A percentile compares a stretch with the other conserved stretches of the same genome.
phyloP scores from a whole-genome alignment of 2,888 invertebrate species.

The Dolichopus griseipennis region DNA sequence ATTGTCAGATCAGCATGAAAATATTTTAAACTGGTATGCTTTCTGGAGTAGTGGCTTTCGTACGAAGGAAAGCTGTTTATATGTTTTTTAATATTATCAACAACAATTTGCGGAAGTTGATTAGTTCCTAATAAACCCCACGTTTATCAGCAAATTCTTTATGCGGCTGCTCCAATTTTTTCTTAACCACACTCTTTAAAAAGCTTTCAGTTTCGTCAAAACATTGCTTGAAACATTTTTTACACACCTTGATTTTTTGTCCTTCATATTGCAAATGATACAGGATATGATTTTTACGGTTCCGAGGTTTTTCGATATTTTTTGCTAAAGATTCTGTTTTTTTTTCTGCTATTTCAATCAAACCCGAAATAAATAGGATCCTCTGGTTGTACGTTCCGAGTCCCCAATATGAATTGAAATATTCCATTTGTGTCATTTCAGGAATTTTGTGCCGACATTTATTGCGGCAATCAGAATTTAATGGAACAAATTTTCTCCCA shows the following conservation, averaged over 20 bases:
- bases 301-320: neutral
- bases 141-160: constrained; percentile 16
- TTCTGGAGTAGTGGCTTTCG: constrained; percentile 19
- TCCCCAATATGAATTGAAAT: constrained; percentile 8
- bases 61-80: constrained; percentile 19
- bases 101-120: constrained; percentile 16
- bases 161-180: constrained; percentile 16
- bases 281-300: neutral
- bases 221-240: constrained; percentile 22
- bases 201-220: constrained; percentile 22
- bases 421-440: neutral
- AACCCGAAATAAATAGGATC: neutral
- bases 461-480: neutral
- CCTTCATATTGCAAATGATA: constrained; percentile 18
- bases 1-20: constrained; percentile 17
- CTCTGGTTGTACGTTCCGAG: neutral
- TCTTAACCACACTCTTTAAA: constrained; percentile 22
- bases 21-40: constrained; percentile 19
- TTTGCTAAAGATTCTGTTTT: neutral
- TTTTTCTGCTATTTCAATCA: neutral
- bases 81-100: constrained; percentile 17
- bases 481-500: neutral
- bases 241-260: constrained; percentile 21
- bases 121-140: constrained; percentile 16
- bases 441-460: neutral